Base-by-base conservation (phyloP, 2,888 invertebrate genomes). In the Argyresthia goedartella region DNA sequence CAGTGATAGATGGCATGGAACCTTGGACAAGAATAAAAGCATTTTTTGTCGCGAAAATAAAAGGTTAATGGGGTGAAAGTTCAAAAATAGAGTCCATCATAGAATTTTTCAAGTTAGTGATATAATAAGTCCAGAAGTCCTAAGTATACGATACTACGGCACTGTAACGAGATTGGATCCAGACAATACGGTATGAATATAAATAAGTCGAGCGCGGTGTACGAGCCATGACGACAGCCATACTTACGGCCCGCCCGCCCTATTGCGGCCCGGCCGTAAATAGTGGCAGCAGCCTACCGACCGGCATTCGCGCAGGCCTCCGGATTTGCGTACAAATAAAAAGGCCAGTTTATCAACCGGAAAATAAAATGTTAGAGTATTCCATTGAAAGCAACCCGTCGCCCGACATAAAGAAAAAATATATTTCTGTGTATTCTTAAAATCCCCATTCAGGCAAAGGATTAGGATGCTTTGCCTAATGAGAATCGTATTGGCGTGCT, bases 301-400 rank as follows among this genome's bases (percentile, higher is more conserved):
- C 74, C 76, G 64, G 67, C 66, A 64, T 62, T 68, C 65, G 69
- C 66, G 65, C 66, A 67, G 59, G 65, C 67, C 69, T 69, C 71
- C 67, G 69, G 72, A 82, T 82, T 80, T 80, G 80, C 77, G 74
- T 77, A 73, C 73, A 73, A 78, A 81, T 81, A 80, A 80, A 80
- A 73, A 65, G 67, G 64, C 60, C 67, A 71, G 67, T 81, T 76
- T 77, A 73, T 76, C 73, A 74, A 69, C 69, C 71, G 69, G 73
- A 73, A 71, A 71, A 73, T 50, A 50, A 43, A 50, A 44, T 50
- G 44, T 50, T 44, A 50, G 50, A 50, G 42, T 42, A 42, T 42
- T 43, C 50, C 44, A 34, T 44, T 43, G 34, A 44, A 50, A 43
- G 50, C 34, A 14, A 25, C 25, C 25, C 25, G 25, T 25, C 25